Percentiles rank a stretch among this genome's conserved stretches.
phyloP scores from a whole-genome alignment of 2,888 invertebrate genomes.

The Amblyjoppa fuscipennis region DNA sequence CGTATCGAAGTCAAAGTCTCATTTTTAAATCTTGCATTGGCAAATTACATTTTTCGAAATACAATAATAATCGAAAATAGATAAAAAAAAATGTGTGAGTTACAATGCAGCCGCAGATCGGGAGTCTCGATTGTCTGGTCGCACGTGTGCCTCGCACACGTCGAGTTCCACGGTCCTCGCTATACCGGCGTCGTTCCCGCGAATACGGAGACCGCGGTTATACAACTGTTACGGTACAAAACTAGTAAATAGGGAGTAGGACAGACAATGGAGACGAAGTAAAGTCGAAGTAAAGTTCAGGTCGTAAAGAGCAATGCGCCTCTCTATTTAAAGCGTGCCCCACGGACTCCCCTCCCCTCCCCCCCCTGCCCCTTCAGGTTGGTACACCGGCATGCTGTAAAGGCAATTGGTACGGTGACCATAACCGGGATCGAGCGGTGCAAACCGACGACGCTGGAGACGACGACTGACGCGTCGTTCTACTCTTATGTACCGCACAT shows the following conservation, averaged over 20 bases:
- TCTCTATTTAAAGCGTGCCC: constrained; percentile 58
- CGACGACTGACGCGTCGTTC: constrained; percentile 33
- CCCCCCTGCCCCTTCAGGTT: neutral
- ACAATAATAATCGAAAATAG: neutral
- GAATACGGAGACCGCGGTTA: constrained; percentile 35
- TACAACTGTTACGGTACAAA: constrained; percentile 11
- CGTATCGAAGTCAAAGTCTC: neutral
- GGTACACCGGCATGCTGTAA: constrained; percentile 23
- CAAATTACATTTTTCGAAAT: neutral
- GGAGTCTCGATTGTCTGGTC: constrained; percentile 5
- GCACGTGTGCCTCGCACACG: constrained; percentile 30
- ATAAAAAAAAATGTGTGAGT: neutral
- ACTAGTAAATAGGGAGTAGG: constrained; percentile 31
- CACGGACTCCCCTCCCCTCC: constrained; percentile 20
- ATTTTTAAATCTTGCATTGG: neutral
- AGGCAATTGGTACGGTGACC: constrained; percentile 53
- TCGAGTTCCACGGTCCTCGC: neutral
- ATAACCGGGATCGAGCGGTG: constrained; percentile 55
- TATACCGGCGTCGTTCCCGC: constrained; percentile 12
- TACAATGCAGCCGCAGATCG: neutral
- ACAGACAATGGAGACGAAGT: constrained; percentile 29
- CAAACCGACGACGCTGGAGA: constrained; percentile 28
- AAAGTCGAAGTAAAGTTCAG: constrained; percentile 61
- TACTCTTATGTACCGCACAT: neutral
- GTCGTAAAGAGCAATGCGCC: constrained; percentile 64